phyloP scores from a whole-genome alignment of 2,888 invertebrate species.

The Anthophora plumipes region DNA sequence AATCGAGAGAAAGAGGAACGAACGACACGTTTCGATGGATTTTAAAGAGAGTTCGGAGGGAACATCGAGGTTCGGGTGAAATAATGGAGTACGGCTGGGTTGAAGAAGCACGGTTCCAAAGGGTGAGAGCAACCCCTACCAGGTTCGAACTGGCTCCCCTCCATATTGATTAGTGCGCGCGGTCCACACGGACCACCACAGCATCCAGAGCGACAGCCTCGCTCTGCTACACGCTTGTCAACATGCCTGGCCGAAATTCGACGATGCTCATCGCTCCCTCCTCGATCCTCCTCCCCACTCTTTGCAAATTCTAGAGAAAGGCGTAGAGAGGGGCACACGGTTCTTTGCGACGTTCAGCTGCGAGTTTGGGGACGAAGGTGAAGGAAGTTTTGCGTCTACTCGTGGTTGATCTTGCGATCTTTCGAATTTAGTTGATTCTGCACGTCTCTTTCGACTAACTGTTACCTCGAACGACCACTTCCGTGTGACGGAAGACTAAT shows the following conservation, averaged over 20 bases:
- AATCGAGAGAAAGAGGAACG: no score
- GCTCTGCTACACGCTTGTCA: conserved; percentile 65
- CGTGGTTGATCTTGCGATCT: no score
- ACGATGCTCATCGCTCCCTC: not conserved
- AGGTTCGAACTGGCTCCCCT: conserved; percentile 68
- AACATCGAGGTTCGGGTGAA: not conserved
- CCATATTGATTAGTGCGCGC: conserved; percentile 79
- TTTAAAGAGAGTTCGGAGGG: not conserved
- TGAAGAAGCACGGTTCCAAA: not conserved
- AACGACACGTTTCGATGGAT: not conserved
- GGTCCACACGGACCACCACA: conserved; percentile 63
- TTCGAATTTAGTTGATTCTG: no score
- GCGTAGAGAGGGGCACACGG: no score
- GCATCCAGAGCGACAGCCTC: conserved; percentile 60
- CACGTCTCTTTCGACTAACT: no score
- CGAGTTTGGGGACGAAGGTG: no score
- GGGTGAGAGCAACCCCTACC: conserved; percentile 28
- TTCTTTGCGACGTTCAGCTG: no score
- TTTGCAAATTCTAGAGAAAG: no score
- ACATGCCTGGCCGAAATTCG: conserved; percentile 62
- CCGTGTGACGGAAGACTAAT: no score
- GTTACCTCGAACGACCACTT: no score
- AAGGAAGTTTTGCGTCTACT: no score
- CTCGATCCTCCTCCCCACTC: not conserved
- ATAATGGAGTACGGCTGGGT: not conserved